A percentile compares a stretch with the other conserved stretches of the same genome.
phyloP scores from a whole-genome alignment of 2,797 vertebrate species.

The Catharus ustulatus region DNA sequence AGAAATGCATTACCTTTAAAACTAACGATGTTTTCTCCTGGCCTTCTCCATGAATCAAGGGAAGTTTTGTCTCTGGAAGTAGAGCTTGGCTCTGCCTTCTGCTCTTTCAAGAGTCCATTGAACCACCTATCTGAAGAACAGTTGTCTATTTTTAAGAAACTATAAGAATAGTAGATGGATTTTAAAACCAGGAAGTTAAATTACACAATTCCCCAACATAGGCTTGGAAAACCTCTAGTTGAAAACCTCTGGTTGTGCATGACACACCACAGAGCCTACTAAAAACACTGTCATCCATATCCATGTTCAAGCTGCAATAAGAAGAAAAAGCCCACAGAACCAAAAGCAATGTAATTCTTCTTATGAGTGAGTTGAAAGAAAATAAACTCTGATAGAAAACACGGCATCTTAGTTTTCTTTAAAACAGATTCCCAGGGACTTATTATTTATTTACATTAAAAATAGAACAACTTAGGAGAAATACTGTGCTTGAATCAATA shows the following conservation, averaged over 20 bases:
- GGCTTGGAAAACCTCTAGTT: background rate
- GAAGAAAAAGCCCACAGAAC: background rate
- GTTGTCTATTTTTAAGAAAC: background rate
- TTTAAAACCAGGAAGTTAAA: background rate
- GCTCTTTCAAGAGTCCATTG: background rate
- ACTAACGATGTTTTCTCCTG: background rate
- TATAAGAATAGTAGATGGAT: background rate
- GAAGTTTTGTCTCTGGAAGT: background rate
- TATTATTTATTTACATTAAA: background rate
- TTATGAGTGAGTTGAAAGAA: background rate
- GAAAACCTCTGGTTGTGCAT: background rate
- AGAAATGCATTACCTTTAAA: background rate
- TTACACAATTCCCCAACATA: background rate
- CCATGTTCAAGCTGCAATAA: background rate
- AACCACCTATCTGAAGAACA: background rate
- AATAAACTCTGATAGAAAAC: background rate
- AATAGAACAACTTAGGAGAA: background rate
- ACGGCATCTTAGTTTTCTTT: background rate
- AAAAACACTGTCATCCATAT: background rate
- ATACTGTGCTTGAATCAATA: background rate
- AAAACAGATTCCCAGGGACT: background rate
- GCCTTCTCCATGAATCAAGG: background rate
- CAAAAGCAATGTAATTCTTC: background rate
- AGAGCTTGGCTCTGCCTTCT: background rate
- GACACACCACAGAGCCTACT: background rate